These are phyloP conservation scores for Trichonephila clavata DNA, from an alignment of 1,140 invertebrate genomes.

Conservation along the genomic window DNA sequence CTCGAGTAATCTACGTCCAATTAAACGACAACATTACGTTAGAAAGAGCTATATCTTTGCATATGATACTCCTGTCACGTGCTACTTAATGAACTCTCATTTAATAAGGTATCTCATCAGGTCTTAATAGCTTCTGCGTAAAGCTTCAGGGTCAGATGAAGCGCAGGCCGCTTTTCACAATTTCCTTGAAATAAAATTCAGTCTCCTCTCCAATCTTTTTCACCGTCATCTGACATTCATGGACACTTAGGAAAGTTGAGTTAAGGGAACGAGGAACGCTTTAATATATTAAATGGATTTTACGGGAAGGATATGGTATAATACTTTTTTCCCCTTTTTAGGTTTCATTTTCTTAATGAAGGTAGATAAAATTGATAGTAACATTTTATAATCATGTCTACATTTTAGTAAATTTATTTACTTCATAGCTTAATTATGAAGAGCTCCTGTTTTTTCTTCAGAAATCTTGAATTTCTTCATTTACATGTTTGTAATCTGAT, in stretches of 20 bases:
- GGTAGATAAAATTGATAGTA: neutral
- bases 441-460: too few relatives aligned
- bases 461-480: too few relatives aligned
- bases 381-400: neutral
- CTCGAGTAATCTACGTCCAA: slow-evolving; percentile 24
- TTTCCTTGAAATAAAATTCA: slow-evolving; percentile 16
- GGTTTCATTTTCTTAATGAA: neutral
- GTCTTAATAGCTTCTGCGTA: slow-evolving; percentile 65
- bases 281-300: neutral
- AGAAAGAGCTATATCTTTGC: slow-evolving; percentile 20
- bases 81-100: slow-evolving; percentile 62
- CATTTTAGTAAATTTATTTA: neutral
- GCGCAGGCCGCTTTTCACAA: slow-evolving; percentile 18
- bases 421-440: neutral
- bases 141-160: slow-evolving; percentile 50
- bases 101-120: slow-evolving; percentile 69
- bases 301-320: neutral
- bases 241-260: slow-evolving; percentile 2
- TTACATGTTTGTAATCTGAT: too few relatives aligned
- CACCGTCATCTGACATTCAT: neutral
- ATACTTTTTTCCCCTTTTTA: neutral
- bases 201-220: neutral
- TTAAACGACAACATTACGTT: slow-evolving; percentile 32
- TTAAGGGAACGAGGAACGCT: neutral
- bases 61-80: slow-evolving; percentile 53